Evolutionary conservation across 2,113 vertebrate genomes (phyloP).

Genomic region (Manacus vitellinus): DNA sequence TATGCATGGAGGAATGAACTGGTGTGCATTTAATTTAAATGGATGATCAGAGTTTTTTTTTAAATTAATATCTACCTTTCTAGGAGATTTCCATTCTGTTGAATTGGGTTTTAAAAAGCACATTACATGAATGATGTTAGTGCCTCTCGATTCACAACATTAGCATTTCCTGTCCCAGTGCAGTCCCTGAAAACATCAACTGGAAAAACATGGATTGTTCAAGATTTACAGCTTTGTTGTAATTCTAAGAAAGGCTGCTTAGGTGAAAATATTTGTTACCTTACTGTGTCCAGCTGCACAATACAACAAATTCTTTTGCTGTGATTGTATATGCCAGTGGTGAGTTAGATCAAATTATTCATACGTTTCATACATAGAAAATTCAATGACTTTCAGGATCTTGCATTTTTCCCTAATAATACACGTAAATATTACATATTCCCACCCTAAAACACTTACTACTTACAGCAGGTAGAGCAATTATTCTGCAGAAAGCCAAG

Average conservation of each 20-base stretch:
- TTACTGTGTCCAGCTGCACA: background rate
- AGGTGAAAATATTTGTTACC: background rate
- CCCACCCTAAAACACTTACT: background rate
- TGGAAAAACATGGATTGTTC: background rate
- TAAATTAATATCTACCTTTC: background rate
- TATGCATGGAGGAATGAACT: background rate
- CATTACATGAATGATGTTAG: background rate
- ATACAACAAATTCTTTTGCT: background rate
- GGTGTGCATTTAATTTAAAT: conserved; percentile 8
- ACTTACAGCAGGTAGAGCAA: background rate
- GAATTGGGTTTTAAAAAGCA: background rate
- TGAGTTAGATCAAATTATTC: conserved; percentile 6
- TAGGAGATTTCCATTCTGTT: background rate
- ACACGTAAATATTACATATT: background rate
- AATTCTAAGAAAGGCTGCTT: background rate
- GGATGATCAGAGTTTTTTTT: background rate
- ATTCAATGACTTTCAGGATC: background rate
- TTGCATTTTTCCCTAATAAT: background rate
- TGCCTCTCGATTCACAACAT: background rate
- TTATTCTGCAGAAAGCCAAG: background rate
- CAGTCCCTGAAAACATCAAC: background rate
- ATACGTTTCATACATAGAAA: background rate
- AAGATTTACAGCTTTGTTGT: background rate
- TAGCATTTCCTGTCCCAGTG: background rate
- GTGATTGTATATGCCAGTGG: background rate